A percentile compares a stretch with the other conserved stretches of the same genome.
Conservation (phyloP, 2,888 invertebrate genomes). For the Lacanobia oleracea region DNA sequence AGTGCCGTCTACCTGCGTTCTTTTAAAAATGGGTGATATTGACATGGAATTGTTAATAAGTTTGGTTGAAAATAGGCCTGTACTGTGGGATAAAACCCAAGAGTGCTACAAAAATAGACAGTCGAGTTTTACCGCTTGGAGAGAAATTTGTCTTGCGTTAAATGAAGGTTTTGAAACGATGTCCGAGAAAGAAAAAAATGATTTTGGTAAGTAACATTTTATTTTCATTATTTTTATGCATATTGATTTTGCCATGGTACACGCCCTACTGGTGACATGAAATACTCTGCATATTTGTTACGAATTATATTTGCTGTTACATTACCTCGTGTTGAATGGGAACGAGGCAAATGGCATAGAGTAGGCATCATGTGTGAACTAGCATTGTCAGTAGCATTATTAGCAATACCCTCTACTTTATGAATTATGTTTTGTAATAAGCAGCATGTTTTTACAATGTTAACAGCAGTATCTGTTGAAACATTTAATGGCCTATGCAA, state of each 20-base stretch:
- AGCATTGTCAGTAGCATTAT: constrained; percentile 61
- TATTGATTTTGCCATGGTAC: constrained; percentile 61
- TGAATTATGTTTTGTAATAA: too few relatives aligned
- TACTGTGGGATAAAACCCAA: too few relatives aligned
- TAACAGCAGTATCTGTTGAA: too few relatives aligned
- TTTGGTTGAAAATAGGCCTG: too few relatives aligned
- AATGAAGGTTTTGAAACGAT: constrained; percentile 62
- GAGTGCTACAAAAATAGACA: too few relatives aligned
- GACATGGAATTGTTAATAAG: too few relatives aligned
- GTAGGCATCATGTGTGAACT: constrained; percentile 51
- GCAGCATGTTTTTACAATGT: too few relatives aligned
- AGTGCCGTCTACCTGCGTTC: too few relatives aligned
- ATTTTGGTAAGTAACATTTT: constrained; percentile 62
- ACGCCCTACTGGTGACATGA: constrained; percentile 42
- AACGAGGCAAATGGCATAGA: constrained; percentile 59
- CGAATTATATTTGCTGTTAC: constrained; percentile 36
- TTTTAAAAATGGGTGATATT: too few relatives aligned
- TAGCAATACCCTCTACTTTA: constrained; percentile 56
- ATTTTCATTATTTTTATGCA: constrained; percentile 57
- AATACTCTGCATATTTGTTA: constrained; percentile 63
- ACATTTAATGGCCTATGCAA: too few relatives aligned
- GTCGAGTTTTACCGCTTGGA: too few relatives aligned
- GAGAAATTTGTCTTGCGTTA: constrained; percentile 52
- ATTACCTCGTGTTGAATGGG: constrained; percentile 3
- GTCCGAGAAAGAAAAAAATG: constrained; percentile 56